A percentile compares a stretch with the other conserved stretches of the same genome.
Evolutionary conservation across 2,113 vertebrate genomes (phyloP).

Genomic region (Leuciscus idus): DNA sequence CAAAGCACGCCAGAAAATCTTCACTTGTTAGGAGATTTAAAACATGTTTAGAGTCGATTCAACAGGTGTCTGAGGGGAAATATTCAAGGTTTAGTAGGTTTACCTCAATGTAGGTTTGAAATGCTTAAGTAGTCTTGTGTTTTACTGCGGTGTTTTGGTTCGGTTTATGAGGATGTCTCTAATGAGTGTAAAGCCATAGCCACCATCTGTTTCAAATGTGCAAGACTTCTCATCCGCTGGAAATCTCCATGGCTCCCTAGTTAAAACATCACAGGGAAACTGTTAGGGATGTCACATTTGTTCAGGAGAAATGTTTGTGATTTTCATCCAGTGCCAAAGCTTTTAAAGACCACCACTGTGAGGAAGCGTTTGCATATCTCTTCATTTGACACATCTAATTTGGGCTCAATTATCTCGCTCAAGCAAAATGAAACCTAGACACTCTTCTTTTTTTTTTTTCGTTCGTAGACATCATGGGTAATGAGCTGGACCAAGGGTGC

Average conservation of each 20-base stretch:
- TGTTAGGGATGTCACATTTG: constrained; percentile 41
- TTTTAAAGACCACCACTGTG: constrained; percentile 30
- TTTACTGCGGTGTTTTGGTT: neutral
- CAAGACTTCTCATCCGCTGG: constrained; percentile 6
- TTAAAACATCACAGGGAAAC: constrained; percentile 32
- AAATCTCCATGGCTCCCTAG: constrained; percentile 17
- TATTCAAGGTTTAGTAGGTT: constrained; percentile 2
- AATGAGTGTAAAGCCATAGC: constrained; percentile 27
- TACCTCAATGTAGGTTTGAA: neutral
- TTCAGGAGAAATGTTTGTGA: constrained; percentile 36
- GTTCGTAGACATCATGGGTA: neutral
- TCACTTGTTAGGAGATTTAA: constrained; percentile 24
- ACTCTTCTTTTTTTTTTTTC: neutral
- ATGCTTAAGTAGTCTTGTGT: neutral
- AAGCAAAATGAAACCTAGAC: constrained; percentile 11
- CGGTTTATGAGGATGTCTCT: neutral
- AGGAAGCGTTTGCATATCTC: neutral
- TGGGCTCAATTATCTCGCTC: constrained; percentile 29
- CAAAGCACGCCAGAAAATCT: neutral
- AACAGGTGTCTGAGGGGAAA: constrained; percentile 26
- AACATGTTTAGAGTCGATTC: neutral
- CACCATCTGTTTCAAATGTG: constrained; percentile 8
- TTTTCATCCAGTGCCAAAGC: constrained; percentile 17
- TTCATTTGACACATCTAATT: constrained; percentile 40
- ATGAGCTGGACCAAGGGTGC: neutral